A percentile compares a stretch with the other conserved stretches of the same genome.
These are phyloP conservation scores for Drosophila algonquin DNA, from an alignment of 2,888 invertebrate genomes.

Conservation along the genomic window DNA sequence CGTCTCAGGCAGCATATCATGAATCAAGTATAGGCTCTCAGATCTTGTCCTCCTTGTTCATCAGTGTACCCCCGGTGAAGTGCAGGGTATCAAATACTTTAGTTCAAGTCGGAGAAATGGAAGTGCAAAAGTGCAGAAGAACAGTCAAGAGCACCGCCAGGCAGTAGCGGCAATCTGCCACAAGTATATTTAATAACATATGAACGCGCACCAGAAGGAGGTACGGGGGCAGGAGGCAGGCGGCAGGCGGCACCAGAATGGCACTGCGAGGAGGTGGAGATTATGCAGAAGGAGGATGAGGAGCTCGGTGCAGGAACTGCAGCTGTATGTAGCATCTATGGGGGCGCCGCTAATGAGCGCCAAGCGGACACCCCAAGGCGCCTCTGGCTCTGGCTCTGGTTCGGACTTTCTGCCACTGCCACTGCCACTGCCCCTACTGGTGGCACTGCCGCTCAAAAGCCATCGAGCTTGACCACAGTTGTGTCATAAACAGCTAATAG, in stretches of 20 bases:
- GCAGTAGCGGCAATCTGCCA: constrained; percentile 74
- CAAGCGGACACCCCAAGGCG: constrained; percentile 30
- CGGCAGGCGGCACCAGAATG: neutral
- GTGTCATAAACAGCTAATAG: constrained; percentile 77
- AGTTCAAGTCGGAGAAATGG: neutral
- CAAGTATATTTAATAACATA: constrained; percentile 53
- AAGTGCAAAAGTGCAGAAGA: constrained; percentile 15
- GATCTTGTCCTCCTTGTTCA: neutral
- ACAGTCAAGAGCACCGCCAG: constrained; percentile 55
- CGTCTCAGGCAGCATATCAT: too few relatives aligned
- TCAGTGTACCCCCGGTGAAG: neutral
- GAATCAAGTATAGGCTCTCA: neutral
- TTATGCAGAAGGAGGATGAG: neutral
- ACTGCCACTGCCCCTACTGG: too few relatives aligned
- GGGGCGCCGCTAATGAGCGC: constrained; percentile 74
- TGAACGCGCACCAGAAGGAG: constrained; percentile 1
- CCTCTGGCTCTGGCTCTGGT: neutral
- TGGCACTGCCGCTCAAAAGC: constrained; percentile 7
- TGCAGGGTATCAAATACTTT: neutral
- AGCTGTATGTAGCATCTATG: constrained; percentile 46
- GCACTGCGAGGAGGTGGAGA: neutral
- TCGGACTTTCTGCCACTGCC: too few relatives aligned
- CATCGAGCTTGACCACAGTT: constrained; percentile 25
- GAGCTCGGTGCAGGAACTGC: constrained; percentile 3
- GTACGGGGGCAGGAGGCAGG: too few relatives aligned